These are phyloP conservation scores for Pinctada fucata DNA, from an alignment of 2,888 invertebrate genomes.

Conservation along the genomic window DNA sequence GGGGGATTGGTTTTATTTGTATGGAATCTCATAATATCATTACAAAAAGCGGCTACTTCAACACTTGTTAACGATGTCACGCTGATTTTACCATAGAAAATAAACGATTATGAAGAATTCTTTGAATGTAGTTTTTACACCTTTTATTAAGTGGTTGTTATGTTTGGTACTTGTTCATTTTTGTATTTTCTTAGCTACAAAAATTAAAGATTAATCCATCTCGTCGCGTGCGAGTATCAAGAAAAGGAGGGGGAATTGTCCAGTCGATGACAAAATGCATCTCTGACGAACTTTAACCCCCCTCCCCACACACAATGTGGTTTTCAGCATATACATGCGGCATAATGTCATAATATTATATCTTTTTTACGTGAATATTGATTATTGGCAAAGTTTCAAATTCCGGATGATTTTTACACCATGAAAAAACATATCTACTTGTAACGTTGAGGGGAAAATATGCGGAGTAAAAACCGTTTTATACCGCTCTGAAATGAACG, in stretches of 20 bases:
- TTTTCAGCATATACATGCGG: no score
- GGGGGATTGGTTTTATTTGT: no score
- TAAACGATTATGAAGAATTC: no score
- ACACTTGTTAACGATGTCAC: no score
- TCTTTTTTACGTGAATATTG: background rate
- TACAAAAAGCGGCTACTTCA: no score
- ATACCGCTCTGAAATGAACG: background rate
- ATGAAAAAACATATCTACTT: background rate
- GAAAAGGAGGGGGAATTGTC: background rate
- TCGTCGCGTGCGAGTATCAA: no score
- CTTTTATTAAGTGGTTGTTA: background rate
- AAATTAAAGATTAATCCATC: no score
- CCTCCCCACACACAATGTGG: no score
- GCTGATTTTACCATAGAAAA: no score
- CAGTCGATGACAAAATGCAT: background rate
- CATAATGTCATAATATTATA: no score
- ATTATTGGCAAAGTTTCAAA: background rate
- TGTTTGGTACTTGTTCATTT: background rate
- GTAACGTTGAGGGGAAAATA: background rate
- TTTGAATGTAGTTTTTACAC: background rate
- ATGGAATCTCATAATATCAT: no score
- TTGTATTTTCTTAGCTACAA: no score
- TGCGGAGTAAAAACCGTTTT: background rate
- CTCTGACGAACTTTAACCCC: background rate
- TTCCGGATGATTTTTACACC: background rate